Evolutionary conservation across 2,113 vertebrate genomes (phyloP).

Genomic region (Acrocephalus arundinaceus): DNA sequence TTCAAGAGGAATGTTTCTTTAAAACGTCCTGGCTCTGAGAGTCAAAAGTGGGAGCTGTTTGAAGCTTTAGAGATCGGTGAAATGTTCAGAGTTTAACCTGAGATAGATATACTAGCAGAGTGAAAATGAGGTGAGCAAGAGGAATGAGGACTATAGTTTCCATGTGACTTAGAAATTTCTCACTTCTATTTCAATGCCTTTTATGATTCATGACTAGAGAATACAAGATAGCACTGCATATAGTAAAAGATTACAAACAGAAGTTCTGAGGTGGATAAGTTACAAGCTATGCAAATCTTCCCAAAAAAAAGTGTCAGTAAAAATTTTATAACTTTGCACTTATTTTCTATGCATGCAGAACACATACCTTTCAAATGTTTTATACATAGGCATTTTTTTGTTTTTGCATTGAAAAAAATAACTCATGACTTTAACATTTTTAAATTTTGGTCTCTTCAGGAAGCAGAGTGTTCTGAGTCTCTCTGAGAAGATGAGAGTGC

Average conservation of each 20-base stretch:
- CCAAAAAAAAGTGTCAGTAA: neutral
- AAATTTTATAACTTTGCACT: neutral
- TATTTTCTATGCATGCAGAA: neutral
- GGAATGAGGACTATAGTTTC: neutral
- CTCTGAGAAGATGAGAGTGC: neutral
- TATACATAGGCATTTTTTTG: neutral
- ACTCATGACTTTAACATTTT: neutral
- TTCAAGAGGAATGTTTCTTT: neutral
- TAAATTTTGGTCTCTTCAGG: neutral
- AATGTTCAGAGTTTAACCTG: neutral
- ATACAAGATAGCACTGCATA: neutral
- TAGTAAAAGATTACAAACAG: neutral
- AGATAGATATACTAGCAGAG: neutral
- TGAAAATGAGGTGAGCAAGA: constrained; percentile 17
- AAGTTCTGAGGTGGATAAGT: neutral
- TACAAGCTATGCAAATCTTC: neutral
- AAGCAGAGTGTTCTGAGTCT: neutral
- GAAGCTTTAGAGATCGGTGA: neutral
- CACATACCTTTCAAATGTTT: neutral
- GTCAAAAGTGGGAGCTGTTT: neutral
- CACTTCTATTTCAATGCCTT: neutral
- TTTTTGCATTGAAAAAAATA: neutral
- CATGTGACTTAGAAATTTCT: neutral
- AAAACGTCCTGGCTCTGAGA: neutral
- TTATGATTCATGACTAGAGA: neutral